Percentiles rank a stretch among this genome's conserved stretches.
phyloP scores from a whole-genome alignment of 2,113 vertebrate species.

The Anas platyrhynchos region DNA sequence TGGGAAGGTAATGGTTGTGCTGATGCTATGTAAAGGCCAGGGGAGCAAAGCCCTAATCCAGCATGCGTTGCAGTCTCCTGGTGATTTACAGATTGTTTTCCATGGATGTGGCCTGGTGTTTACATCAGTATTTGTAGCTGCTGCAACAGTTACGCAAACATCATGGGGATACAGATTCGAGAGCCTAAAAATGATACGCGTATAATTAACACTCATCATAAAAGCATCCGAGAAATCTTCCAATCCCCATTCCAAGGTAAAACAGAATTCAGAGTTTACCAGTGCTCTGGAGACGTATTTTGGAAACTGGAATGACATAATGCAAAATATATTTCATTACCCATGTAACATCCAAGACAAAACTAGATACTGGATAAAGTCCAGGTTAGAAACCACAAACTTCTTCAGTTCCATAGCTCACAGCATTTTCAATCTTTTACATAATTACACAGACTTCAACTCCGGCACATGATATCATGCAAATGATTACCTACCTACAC shows the following conservation, averaged over 20 bases:
- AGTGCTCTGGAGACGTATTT: background rate
- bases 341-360: background rate
- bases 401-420: background rate
- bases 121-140: background rate
- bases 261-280: background rate
- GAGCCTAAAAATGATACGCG: background rate
- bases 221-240: background rate
- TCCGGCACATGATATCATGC: background rate
- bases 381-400: background rate
- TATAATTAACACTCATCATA: background rate
- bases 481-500: background rate
- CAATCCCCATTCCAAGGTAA: background rate
- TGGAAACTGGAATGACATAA: background rate
- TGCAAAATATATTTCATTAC: background rate
- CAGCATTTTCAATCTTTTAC: background rate
- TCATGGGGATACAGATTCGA: background rate
- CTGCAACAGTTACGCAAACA: background rate
- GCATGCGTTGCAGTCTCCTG: background rate
- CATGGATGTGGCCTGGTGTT: background rate
- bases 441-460: background rate
- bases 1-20: background rate
- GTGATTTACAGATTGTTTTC: constrained; percentile 5
- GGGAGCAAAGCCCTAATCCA: background rate
- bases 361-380: background rate
- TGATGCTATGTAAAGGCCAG: background rate